phyloP scores from a whole-genome alignment of 2,113 vertebrate species.

The Hippocampus mohnikei region DNA sequence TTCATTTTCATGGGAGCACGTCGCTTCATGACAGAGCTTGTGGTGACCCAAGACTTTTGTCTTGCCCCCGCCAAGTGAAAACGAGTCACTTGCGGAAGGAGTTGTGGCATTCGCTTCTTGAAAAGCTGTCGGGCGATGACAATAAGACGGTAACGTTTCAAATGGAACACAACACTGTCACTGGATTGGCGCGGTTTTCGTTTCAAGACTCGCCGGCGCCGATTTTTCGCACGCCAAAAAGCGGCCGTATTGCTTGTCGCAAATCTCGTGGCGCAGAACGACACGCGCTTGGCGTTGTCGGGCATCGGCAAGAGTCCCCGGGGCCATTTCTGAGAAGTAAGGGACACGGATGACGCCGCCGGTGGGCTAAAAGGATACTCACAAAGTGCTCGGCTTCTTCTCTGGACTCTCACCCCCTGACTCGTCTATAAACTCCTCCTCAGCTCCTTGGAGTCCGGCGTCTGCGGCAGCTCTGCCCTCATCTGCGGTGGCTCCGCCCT shows the following conservation, averaged over 20 bases:
- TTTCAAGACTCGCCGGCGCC: background rate
- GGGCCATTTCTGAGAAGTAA: constrained; percentile 2
- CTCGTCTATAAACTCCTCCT: constrained; percentile 74
- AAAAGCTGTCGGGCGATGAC: too few species aligned
- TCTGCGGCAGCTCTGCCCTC: constrained; percentile 20
- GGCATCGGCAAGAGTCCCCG: background rate
- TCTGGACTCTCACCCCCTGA: constrained; percentile 69
- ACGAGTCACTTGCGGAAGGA: background rate
- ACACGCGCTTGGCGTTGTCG: background rate
- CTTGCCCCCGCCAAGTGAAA: too few species aligned
- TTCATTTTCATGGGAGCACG: background rate
- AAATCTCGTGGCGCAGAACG: constrained; percentile 27
- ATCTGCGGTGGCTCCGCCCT: constrained; percentile 33
- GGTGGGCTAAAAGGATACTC: constrained; percentile 64
- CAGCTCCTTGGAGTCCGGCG: constrained; percentile 35
- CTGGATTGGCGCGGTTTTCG: background rate
- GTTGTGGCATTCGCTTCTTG: background rate
- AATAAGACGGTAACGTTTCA: background rate
- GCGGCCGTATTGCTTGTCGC: constrained; percentile 44
- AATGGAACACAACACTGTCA: background rate
- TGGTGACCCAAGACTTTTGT: background rate
- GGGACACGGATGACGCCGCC: constrained; percentile 30
- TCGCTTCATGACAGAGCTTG: background rate
- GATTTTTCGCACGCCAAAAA: constrained; percentile 6
- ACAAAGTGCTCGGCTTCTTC: constrained; percentile 73